phyloP scores from a whole-genome alignment of 2,113 vertebrate species.

The Archilochus colubris region DNA sequence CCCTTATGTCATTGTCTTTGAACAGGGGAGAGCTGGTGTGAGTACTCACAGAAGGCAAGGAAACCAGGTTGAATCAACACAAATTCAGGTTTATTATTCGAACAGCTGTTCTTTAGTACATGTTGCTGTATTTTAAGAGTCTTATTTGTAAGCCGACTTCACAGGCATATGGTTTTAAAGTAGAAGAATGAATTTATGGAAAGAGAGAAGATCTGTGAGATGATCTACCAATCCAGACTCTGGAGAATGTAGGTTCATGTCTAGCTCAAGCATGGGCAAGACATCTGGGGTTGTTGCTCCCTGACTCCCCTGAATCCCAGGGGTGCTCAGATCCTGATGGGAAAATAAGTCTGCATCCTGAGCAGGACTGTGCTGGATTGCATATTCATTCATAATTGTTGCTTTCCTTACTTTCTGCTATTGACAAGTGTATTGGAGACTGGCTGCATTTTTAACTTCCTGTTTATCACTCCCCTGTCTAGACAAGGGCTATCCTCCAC shows the following conservation, averaged over 20 bases:
- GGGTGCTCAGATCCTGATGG: neutral
- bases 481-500: neutral
- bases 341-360: neutral
- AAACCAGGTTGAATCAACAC: neutral
- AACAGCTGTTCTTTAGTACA: slow-evolving; percentile 56
- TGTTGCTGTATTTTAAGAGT: slow-evolving; percentile 18
- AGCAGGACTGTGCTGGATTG: neutral
- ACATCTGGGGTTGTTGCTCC: neutral
- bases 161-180: slow-evolving; percentile 7
- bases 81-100: slow-evolving; percentile 41
- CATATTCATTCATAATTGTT: neutral
- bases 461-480: neutral
- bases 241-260: neutral
- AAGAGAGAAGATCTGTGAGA: neutral
- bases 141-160: slow-evolving; percentile 46
- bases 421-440: neutral
- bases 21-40: neutral
- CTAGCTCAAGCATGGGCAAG: neutral
- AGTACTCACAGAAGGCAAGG: neutral
- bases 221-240: neutral
- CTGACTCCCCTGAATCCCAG: neutral
- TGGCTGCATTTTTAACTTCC: neutral
- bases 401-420: neutral
- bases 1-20: neutral
- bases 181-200: neutral